These are phyloP conservation scores for Melanerpes formicivorus DNA, from an alignment of 2,113 vertebrate genomes.

Conservation along the genomic window DNA sequence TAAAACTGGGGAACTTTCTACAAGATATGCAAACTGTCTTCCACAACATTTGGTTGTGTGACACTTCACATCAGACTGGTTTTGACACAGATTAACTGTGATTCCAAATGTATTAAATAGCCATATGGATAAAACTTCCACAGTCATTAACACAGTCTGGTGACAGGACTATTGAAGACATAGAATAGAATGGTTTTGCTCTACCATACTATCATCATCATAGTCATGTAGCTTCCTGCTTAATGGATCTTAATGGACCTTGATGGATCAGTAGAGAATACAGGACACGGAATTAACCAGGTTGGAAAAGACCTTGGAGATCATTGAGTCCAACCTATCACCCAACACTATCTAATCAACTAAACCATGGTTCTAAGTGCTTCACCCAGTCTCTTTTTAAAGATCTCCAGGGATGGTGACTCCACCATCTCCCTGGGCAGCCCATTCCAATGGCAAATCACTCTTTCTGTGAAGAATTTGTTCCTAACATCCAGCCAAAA, in stretches of 20 bases:
- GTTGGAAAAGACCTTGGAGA: no score
- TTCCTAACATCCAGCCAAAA: no score
- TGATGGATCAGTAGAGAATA: not conserved
- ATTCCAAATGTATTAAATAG: not conserved
- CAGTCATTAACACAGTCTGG: not conserved
- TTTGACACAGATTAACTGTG: not conserved
- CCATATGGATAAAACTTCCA: not conserved
- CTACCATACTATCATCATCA: not conserved
- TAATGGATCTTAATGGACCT: no score
- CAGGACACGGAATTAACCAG: no score
- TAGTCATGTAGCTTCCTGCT: not conserved
- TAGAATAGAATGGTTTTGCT: not conserved
- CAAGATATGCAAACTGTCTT: not conserved
- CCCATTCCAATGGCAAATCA: no score
- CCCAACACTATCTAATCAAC: no score
- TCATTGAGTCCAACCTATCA: no score
- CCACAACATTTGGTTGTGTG: not conserved
- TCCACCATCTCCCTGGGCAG: no score
- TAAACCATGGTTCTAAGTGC: no score
- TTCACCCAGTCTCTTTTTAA: no score
- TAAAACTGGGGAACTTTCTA: not conserved
- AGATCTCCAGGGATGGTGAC: no score
- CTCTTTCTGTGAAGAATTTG: no score
- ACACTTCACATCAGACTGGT: not conserved
- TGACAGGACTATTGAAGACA: not conserved